These are phyloP conservation scores for Leptinotarsa juncta DNA, from an alignment of 2,888 invertebrate genomes.

Conservation along the genomic window DNA sequence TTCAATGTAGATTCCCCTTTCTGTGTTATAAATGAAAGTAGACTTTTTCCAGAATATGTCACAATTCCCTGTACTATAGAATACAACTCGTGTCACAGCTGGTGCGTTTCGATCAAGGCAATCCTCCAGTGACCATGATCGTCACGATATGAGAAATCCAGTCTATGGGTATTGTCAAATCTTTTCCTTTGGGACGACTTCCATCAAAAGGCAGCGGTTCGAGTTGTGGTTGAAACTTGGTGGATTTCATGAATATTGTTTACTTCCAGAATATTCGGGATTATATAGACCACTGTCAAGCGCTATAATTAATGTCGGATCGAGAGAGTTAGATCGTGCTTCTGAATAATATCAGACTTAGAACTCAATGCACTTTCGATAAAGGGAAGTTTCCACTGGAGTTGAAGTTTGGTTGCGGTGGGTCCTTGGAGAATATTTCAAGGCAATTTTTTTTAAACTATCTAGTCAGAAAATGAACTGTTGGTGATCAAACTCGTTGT, in stretches of 20 bases:
- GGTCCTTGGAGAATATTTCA: background rate
- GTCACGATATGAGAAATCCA: background rate
- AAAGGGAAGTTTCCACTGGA: background rate
- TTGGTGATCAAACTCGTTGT: too few species aligned
- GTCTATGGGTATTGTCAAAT: constrained; percentile 1
- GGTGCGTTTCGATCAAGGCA: background rate
- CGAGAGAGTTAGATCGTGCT: background rate
- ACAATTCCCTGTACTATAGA: too few species aligned
- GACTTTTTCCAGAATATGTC: too few species aligned
- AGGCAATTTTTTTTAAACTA: background rate
- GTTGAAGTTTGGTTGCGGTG: background rate
- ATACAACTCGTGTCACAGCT: background rate
- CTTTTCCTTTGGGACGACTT: background rate
- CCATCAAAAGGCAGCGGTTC: background rate
- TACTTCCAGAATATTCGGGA: background rate
- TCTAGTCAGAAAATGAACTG: background rate
- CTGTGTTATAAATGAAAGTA: too few species aligned
- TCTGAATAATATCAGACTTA: background rate
- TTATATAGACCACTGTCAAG: background rate
- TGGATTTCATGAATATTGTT: background rate
- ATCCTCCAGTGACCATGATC: background rate
- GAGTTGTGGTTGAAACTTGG: background rate
- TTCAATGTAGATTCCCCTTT: too few species aligned
- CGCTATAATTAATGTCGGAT: background rate
- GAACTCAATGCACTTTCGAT: background rate